A percentile compares a stretch with the other conserved stretches of the same genome.
Evolutionary conservation across 2,797 vertebrate species (phyloP).

Genomic region (Oryzias dopingdopingensis): DNA sequence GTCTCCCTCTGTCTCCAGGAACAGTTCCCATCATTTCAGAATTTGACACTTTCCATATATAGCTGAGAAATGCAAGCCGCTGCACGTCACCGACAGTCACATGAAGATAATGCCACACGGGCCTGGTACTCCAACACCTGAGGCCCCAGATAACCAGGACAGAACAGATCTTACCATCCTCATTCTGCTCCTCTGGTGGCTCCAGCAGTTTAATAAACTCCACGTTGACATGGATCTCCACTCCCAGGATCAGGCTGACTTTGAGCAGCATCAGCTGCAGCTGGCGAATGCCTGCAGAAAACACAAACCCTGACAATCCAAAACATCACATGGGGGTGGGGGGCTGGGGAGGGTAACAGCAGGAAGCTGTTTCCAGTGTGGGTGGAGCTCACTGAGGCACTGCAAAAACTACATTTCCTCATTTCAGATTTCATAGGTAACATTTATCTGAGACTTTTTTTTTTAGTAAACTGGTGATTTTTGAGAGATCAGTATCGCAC

Average conservation of each 20-base stretch:
- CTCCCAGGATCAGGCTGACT: conserved; percentile 88
- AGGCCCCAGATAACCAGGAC: too few relatives aligned
- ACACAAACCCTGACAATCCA: not conserved
- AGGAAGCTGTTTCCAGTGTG: not conserved
- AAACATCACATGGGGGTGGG: not conserved
- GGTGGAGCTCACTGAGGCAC: too few relatives aligned
- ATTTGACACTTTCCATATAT: conserved; percentile 31
- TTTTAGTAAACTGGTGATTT: too few relatives aligned
- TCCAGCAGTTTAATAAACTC: conserved; percentile 91
- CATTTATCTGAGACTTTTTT: too few relatives aligned
- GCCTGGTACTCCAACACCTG: not conserved
- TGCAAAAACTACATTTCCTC: too few relatives aligned
- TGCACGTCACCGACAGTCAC: conserved; percentile 17
- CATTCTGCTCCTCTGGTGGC: conserved; percentile 87
- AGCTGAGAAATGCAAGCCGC: conserved; percentile 33
- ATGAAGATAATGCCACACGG: conserved; percentile 1
- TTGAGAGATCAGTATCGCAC: too few relatives aligned
- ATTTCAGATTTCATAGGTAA: too few relatives aligned
- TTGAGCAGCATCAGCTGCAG: conserved; percentile 97
- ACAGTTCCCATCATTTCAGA: conserved; percentile 14
- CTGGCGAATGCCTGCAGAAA: conserved; percentile 89
- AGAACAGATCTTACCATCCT: conserved; percentile 74
- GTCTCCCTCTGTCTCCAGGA: not conserved
- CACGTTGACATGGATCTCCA: conserved; percentile 92
- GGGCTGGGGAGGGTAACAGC: not conserved